Evolutionary conservation across 2,113 vertebrate genomes (phyloP), one percentile per base, ranked within the genome.

Genomic region (Gorsachius goisagi): DNA sequence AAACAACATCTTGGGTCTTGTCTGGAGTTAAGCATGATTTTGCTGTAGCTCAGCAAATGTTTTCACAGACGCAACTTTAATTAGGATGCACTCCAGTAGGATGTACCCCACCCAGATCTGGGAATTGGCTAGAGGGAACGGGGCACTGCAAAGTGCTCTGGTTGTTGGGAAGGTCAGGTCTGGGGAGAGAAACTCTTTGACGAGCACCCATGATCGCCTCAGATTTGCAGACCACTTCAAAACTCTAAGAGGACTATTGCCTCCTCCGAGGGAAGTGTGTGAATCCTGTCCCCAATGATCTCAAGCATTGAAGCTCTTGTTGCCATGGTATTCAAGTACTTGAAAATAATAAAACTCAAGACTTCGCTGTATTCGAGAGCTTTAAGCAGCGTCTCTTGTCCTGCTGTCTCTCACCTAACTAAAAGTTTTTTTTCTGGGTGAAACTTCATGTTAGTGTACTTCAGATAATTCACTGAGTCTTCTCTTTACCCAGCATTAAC

Each of bases 311-410:
- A 87, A 93, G 71, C 14, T 79, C 80, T 58, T 91, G 94, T 88
- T 97, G 89, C 86, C 67, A 79, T 95, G 84, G 89, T 60, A 87
- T 9, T 68, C 28, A 85, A 92, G 64, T 26, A 78, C 52, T 72
- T 32, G n/a, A 71, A 79, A 96, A 87, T 37, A 66, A 32, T 81
- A 72, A 50, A 94, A 71, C 33, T 66, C 71, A 59, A 59, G 58
- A 58, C 49, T n/a, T 47, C 13, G 30, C 17, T 85, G 21, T 62
- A 83, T 53, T 77, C 55, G 91, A 90, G 59, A 62, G 53, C 41
- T 85, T 37, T 73, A 66, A 73, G 50, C 5, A 6, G 45, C 14
- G 15, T 50, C 45, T 91, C 45, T 91, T 84, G 63, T 69, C 21
- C 41, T 71, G 41, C 58, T 72, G 47, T 74, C 73, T 84, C 33